Evolutionary conservation across 2,888 invertebrate species (phyloP).

Genomic region (Cinara cedri): DNA sequence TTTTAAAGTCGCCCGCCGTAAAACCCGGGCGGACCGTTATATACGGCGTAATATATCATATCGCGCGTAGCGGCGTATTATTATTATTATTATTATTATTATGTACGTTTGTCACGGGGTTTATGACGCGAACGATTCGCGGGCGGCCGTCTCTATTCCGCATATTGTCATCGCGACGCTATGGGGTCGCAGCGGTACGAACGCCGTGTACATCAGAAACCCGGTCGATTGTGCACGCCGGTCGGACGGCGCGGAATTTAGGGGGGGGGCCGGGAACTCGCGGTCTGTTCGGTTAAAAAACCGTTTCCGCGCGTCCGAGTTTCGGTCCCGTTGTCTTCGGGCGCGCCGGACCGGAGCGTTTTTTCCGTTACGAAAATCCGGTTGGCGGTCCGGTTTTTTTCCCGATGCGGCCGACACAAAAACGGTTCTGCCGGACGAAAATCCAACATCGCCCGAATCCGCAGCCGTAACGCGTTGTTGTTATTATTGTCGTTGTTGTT

Average conservation of each 20-base stretch:
- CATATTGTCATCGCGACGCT: neutral
- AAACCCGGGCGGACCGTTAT: constrained; percentile 17
- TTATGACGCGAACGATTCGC: constrained; percentile 33
- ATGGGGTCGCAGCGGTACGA: neutral
- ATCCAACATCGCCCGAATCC: neutral
- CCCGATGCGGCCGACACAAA: neutral
- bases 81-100: constrained; percentile 29
- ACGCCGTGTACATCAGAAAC: too few relatives aligned
- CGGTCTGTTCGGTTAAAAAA: too few relatives aligned
- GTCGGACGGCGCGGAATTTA: neutral
- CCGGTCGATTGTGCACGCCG: too few relatives aligned
- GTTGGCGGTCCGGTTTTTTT: too few relatives aligned
- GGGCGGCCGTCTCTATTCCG: neutral
- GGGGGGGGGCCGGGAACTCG: neutral
- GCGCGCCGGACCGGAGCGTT: too few relatives aligned
- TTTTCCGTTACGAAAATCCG: too few relatives aligned
- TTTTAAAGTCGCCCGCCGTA: constrained; percentile 43
- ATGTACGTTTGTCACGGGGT: constrained; percentile 42
- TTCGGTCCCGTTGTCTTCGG: too few relatives aligned
- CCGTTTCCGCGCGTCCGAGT: too few relatives aligned
- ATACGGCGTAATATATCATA: constrained; percentile 13
- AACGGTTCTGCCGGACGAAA: neutral
- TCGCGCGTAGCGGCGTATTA: constrained; percentile 9
- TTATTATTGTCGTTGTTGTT: too few relatives aligned
- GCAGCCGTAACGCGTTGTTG: neutral